Percentiles rank a stretch among this genome's conserved stretches.
Evolutionary conservation across 2,797 vertebrate species (phyloP).

Genomic region (Enteromius anoplus): DNA sequence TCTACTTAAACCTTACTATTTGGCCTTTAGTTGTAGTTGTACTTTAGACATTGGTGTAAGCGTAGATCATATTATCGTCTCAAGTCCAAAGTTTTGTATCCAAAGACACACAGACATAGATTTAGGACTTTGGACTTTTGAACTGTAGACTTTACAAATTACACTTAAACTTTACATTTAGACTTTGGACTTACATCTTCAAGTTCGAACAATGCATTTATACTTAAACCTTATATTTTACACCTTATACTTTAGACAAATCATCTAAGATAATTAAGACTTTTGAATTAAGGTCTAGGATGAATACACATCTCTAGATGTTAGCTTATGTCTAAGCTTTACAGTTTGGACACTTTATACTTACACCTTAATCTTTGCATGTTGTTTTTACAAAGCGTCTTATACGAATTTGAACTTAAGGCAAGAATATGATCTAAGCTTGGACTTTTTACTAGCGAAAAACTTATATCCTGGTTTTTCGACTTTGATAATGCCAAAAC

Average conservation of each 20-base stretch:
- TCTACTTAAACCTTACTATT: background rate
- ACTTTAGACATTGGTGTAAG: too few species aligned
- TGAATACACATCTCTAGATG: background rate
- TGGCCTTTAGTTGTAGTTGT: background rate
- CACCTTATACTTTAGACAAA: background rate
- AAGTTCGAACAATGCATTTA: background rate
- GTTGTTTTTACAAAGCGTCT: background rate
- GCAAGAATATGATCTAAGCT: background rate
- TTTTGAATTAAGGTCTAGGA: background rate
- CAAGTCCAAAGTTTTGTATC: too few species aligned
- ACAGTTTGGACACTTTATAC: background rate
- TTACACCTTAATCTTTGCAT: background rate
- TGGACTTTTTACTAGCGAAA: slow-evolving; percentile 7
- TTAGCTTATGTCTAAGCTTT: background rate
- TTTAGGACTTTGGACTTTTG: background rate
- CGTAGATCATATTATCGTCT: too few species aligned
- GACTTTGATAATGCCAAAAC: background rate
- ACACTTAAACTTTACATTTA: background rate
- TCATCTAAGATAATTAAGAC: background rate
- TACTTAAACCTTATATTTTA: background rate
- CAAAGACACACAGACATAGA: too few species aligned
- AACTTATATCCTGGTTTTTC: background rate
- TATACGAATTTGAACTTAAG: background rate
- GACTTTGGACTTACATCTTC: too few species aligned
- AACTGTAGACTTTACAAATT: background rate